These are phyloP conservation scores for Misgurnus anguillicaudatus DNA, from an alignment of 2,113 vertebrate species.

Conservation along the genomic window DNA sequence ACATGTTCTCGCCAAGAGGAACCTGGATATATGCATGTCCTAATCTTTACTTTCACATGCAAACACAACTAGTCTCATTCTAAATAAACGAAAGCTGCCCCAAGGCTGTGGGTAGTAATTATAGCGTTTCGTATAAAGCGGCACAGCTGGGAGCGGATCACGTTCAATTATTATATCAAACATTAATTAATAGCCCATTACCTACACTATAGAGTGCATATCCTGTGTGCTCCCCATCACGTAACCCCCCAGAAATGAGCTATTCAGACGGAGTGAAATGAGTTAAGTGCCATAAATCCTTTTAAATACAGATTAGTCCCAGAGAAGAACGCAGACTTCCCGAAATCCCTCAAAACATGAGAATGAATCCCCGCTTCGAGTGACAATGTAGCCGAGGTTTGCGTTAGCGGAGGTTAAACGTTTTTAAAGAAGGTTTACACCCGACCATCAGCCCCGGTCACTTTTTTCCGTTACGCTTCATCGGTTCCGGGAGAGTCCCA, in stretches of 20 bases:
- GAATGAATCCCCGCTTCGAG: neutral
- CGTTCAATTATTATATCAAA: slow-evolving; percentile 59
- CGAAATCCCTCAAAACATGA: slow-evolving; percentile 27
- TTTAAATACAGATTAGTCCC: slow-evolving; percentile 37
- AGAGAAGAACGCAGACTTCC: slow-evolving; percentile 15
- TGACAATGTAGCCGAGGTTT: slow-evolving; percentile 14
- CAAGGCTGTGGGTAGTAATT: slow-evolving; percentile 51
- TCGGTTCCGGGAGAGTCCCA: slow-evolving; percentile 47
- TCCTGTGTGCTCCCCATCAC: slow-evolving; percentile 21
- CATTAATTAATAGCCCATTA: slow-evolving; percentile 53
- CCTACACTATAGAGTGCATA: slow-evolving; percentile 33
- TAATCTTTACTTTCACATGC: slow-evolving; percentile 46
- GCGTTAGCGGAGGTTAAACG: slow-evolving; percentile 16
- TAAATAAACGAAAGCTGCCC: slow-evolving; percentile 41
- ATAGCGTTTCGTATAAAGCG: slow-evolving; percentile 27
- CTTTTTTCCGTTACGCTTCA: slow-evolving; percentile 35
- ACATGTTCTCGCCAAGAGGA: slow-evolving; percentile 16
- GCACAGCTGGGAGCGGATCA: slow-evolving; percentile 45
- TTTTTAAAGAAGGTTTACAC: slow-evolving; percentile 16
- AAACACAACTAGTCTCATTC: slow-evolving; percentile 42
- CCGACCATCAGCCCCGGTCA: neutral
- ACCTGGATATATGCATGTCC: slow-evolving; percentile 28
- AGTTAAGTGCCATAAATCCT: slow-evolving; percentile 40
- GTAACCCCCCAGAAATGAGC: slow-evolving; percentile 40
- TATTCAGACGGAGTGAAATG: slow-evolving; percentile 27